Percentiles rank a stretch among this genome's conserved stretches.
phyloP scores from a whole-genome alignment of 2,113 vertebrate species.

The Megaptera novaeangliae region DNA sequence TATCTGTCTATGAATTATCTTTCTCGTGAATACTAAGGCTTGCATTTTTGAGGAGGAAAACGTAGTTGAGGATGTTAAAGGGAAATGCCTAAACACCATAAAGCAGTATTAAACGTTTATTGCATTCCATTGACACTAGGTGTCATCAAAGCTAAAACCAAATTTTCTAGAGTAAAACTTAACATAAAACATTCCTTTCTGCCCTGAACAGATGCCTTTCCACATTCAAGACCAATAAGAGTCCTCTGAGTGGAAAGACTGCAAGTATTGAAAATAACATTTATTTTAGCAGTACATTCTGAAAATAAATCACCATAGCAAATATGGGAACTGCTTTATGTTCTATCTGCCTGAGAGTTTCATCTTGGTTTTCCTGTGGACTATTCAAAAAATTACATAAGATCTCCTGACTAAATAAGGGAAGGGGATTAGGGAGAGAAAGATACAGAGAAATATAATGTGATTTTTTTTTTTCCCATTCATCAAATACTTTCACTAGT shows the following conservation, averaged over 20 bases:
- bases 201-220: slow-evolving; percentile 24
- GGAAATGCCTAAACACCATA: not conserved
- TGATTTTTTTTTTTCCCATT: slow-evolving; percentile 16
- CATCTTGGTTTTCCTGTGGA: slow-evolving; percentile 31
- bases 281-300: slow-evolving; percentile 30
- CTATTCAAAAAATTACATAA: not conserved
- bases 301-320: not conserved
- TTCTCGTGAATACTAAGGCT: slow-evolving; percentile 46
- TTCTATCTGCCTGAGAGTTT: slow-evolving; percentile 55
- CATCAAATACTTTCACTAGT: slow-evolving; percentile 14
- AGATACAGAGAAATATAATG: slow-evolving; percentile 26
- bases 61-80: not conserved
- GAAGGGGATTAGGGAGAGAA: not conserved
- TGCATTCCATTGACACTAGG: slow-evolving; percentile 48
- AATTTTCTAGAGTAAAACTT: slow-evolving; percentile 25
- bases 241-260: slow-evolving; percentile 38
- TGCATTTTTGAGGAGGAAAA: not conserved
- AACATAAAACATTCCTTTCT: not conserved
- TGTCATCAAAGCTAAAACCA: slow-evolving; percentile 44
- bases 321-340: slow-evolving; percentile 10
- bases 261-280: slow-evolving; percentile 49
- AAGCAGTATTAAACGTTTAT: slow-evolving; percentile 35
- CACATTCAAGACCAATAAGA: not conserved
- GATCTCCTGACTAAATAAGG: slow-evolving; percentile 1
- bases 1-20: not conserved